Evolutionary conservation across 2,797 vertebrate genomes (phyloP), one percentile per base, ranked within the genome.

Genomic region (Lepus oiostolus): DNA sequence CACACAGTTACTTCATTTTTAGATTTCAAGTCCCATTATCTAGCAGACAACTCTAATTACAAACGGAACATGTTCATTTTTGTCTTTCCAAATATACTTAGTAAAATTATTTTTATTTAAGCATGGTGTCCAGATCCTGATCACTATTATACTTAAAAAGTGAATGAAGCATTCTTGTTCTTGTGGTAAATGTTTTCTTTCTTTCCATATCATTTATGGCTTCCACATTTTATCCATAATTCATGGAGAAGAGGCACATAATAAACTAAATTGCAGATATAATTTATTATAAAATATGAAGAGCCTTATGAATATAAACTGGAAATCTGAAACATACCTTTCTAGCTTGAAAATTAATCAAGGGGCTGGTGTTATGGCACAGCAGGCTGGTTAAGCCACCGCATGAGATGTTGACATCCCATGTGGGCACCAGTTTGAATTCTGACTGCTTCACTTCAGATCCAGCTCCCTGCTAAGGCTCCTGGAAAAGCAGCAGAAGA

Each of bases 261-360:
- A 74, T 70, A 54, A 82, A 70, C 17, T 88, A 76, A 68, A 42
- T 67, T 24, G 7, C 32, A 77, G 79, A n/a, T 42, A 38, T 22
- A 71, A 62, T 70, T 94, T 30, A 77, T 84, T 63, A 84, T 2
- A 77, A 38, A 4, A 47, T 89, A 47, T 17, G 32, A 50, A 54
- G 11, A 30, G 54, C 47, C 68, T 92, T 32, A 83, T 84, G 83
- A 95, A 83, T 67, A 26, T 79, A 60, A 58, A 90, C 24, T 47
- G 7, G 10, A 19, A 84, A 4, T 65, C 62, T 95, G 90, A 85
- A 32, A 5, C 26, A 12, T 92, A 72, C 11, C 84, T 4, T 70
- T 42, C 72, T 68, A 58, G 22, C 58, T 62, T 58, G 19, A 30
- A 30, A 50, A 85, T 38, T 35, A 62, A 22, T 83, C 16, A 67